These are phyloP conservation scores for Hermaeophaga mercurialis DNA, from an alignment of 2,888 invertebrate genomes.

Conservation along the genomic window DNA sequence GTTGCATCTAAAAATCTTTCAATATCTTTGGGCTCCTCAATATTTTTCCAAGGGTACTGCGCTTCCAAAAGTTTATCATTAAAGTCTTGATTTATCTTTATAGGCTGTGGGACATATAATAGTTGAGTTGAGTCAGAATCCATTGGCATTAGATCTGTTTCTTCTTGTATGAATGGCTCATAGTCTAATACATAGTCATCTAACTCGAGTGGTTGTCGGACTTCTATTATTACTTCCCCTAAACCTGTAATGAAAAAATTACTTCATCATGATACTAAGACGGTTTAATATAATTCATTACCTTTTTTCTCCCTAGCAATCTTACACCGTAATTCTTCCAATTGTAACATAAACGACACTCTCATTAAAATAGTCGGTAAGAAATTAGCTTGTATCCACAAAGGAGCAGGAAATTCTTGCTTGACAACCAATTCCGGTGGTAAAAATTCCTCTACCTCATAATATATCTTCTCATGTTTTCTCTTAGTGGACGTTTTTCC, in stretches of 20 bases:
- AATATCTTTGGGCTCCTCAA: constrained; percentile 72
- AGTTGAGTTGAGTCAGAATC: not conserved
- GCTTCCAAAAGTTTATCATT: constrained; percentile 57
- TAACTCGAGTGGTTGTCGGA: constrained; percentile 48
- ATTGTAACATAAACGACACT: constrained; percentile 69
- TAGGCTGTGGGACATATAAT: constrained; percentile 1
- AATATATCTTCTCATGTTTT: constrained; percentile 57
- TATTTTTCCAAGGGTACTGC: constrained; percentile 58
- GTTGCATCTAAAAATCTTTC: constrained; percentile 65
- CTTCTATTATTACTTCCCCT: constrained; percentile 47
- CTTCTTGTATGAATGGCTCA: constrained; percentile 37
- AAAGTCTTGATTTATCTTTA: constrained; percentile 48
- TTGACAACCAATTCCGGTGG: constrained; percentile 87
- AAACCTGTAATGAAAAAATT: constrained; percentile 4
- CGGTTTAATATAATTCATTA: not conserved
- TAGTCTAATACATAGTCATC: constrained; percentile 47
- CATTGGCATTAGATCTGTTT: constrained; percentile 20
- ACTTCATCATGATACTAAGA: not conserved
- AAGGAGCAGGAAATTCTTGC: constrained; percentile 70
- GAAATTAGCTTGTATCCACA: constrained; percentile 85
- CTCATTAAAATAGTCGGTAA: constrained; percentile 87
- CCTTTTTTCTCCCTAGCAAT: constrained; percentile 60
- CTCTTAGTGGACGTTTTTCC: constrained; percentile 50
- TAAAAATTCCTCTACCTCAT: constrained; percentile 70
- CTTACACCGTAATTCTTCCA: constrained; percentile 70